A percentile compares a stretch with the other conserved stretches of the same genome.
Conservation (phyloP, 1,140 invertebrate species). For the Drosophila lini region DNA sequence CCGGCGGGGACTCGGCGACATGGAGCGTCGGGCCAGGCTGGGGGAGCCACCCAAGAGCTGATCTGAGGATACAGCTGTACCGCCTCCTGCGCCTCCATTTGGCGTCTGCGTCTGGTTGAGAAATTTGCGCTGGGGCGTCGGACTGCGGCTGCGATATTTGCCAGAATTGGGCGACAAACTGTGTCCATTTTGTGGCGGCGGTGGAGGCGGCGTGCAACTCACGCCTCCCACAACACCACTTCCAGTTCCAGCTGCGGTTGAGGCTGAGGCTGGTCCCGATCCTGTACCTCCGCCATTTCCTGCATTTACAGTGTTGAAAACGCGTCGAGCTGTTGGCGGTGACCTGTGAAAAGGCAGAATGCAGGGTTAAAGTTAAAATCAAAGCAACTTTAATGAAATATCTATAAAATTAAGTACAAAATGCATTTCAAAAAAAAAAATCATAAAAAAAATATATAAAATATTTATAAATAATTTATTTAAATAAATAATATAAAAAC, state of each 20-base stretch:
- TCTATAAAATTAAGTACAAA: not conserved
- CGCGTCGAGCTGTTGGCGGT: slow-evolving; percentile 78
- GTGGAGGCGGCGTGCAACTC: slow-evolving; percentile 2
- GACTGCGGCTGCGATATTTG: slow-evolving; percentile 86
- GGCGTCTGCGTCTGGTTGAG: slow-evolving; percentile 52
- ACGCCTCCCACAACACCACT: not conserved
- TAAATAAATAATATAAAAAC: no score
- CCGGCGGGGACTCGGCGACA: slow-evolving; percentile 84
- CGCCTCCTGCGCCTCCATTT: slow-evolving; percentile 6
- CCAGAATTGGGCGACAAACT: slow-evolving; percentile 36
- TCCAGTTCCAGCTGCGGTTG: slow-evolving; percentile 1
- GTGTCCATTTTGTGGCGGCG: slow-evolving; percentile 38
- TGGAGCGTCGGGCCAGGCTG: slow-evolving; percentile 64
- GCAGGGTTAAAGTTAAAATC: not conserved
- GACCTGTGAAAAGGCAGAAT: slow-evolving; percentile 49
- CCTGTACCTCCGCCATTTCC: not conserved
- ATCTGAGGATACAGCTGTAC: not conserved
- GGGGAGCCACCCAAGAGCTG: slow-evolving; percentile 50
- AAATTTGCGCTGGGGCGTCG: slow-evolving; percentile 85
- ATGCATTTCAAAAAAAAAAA: not conserved
- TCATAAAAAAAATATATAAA: no score
- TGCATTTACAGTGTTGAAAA: slow-evolving; percentile 50
- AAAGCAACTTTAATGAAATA: not conserved
- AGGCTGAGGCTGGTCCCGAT: slow-evolving; percentile 1
- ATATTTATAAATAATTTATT: no score